Evolutionary conservation across 2,797 vertebrate genomes (phyloP), one percentile per base, ranked within the genome.

Genomic region (Anabacerthia variegaticeps): DNA sequence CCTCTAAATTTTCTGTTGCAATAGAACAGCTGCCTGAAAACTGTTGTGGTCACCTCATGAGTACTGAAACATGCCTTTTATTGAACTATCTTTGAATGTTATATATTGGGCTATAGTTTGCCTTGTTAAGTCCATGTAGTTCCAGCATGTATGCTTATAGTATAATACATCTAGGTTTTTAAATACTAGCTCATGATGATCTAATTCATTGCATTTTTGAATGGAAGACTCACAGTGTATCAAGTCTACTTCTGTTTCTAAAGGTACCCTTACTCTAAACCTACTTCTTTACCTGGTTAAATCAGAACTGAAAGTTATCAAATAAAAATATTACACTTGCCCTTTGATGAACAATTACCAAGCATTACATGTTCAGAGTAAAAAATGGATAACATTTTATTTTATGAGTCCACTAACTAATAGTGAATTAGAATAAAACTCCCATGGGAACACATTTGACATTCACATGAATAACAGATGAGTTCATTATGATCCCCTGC

Each of bases 371-470:
- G 74, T 96, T 96, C 89, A 88, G 84, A 93, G 88, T 84, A 56
- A 96, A 95, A 96, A 92, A 96, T 76, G 79, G 91, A 89, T 94
- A 96, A 66, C 73, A 59, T 95, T 97, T 97, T 79, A 94, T 96
- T 97, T 96, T 85, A 93, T 96, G 96, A 95, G 83, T 93, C 95
- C 91, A 93, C 89, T 95, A 97, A 92, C 87, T 96, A 97, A 95
- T 96, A 93, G 80, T 89, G 91, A 96, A 96, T 97, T 96, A 97
- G 96, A 96, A 96, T 97, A 94, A 97, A 97, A 96, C 91, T 97
- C 95, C 89, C 28, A 2, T 96, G 89, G 94, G 93, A 95, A 74
- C 76, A 74, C 67, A 79, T 97, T 97, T 97, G 96, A 96, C 83
- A 96, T 95, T 92, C 93, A 88, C 86, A 92, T 97, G 97, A 97